Evolutionary conservation across 1,140 invertebrate species (phyloP).

Genomic region (Polypedilum vanderplanki): DNA sequence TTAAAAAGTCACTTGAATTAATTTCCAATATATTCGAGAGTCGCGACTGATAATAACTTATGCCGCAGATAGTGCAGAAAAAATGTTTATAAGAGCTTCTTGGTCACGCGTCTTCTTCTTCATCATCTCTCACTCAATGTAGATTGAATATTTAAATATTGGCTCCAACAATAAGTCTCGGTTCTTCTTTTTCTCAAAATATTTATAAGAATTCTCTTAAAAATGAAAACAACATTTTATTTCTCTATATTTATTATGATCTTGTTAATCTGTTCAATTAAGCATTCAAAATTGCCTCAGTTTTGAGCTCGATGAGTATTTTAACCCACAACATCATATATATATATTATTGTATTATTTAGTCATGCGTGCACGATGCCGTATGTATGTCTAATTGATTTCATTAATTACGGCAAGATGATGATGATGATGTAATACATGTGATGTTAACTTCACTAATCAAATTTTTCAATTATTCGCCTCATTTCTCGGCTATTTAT

Average conservation of each 20-base stretch:
- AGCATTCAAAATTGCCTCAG: not conserved
- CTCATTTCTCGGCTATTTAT: not conserved
- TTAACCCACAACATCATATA: too few relatives aligned
- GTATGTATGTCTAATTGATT: slow-evolving; percentile 7
- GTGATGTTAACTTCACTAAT: not conserved
- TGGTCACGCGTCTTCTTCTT: not conserved
- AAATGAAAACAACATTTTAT: too few relatives aligned
- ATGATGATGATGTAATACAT: slow-evolving; percentile 1
- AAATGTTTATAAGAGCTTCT: not conserved
- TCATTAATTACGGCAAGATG: not conserved
- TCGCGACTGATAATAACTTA: not conserved
- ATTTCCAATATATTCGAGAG: not conserved
- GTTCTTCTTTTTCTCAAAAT: not conserved
- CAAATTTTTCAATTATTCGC: slow-evolving; percentile 7
- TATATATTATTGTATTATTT: too few relatives aligned
- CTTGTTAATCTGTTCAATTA: slow-evolving; percentile 14
- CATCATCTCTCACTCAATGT: too few relatives aligned
- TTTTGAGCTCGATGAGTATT: not conserved
- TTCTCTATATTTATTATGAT: not conserved
- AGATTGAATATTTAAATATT: not conserved
- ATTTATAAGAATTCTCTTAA: too few relatives aligned
- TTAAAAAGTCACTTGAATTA: slow-evolving; percentile 19
- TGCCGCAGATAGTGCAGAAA: not conserved
- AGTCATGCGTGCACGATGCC: not conserved
- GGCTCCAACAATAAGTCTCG: not conserved